Conservation (phyloP, 2,797 vertebrate genomes). For the Crypturellus tataupa region DNA sequence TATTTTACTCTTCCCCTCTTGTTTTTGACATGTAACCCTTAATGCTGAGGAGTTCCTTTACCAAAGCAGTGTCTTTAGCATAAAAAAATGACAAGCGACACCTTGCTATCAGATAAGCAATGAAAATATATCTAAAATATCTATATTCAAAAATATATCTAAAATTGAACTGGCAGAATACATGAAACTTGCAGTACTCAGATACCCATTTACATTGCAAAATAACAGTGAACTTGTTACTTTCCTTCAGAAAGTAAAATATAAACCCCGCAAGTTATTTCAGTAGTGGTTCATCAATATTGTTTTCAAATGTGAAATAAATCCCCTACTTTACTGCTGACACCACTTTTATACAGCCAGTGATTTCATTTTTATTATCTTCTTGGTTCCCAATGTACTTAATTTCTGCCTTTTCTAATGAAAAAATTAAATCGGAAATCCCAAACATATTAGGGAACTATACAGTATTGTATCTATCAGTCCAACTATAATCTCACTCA, state of each 20-base stretch:
- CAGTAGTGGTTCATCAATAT: not conserved
- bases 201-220: not conserved
- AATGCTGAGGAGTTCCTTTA: not conserved
- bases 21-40: not conserved
- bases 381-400: not conserved
- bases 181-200: not conserved
- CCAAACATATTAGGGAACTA: not conserved
- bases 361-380: not conserved
- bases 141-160: not conserved
- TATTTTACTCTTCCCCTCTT: not conserved
- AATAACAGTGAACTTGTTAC: not conserved
- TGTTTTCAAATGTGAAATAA: not conserved
- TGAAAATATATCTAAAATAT: not conserved
- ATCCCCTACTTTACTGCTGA: not conserved
- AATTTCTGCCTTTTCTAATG: not conserved
- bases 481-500: not conserved
- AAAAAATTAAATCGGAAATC: not conserved
- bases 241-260: not conserved
- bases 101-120: not conserved
- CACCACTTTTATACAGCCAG: not conserved
- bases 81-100: not conserved
- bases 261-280: not conserved
- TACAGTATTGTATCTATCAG: not conserved
- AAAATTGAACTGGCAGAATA: not conserved
- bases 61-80: not conserved